Evolutionary conservation across 2,888 invertebrate species (phyloP), one percentile per base, ranked within the genome.

Genomic region (Xylophagus ater): DNA sequence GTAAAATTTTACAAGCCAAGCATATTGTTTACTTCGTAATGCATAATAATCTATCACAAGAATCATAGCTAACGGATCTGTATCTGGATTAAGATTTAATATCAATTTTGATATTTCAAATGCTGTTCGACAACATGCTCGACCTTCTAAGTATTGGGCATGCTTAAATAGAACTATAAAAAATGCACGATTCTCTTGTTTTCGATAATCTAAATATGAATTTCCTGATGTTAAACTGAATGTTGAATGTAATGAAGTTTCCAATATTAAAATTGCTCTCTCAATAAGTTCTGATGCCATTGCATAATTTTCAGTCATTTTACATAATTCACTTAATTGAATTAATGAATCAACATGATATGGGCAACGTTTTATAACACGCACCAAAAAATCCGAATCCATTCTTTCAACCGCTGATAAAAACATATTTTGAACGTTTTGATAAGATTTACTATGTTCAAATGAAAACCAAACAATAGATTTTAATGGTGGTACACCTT

Each of bases 51-150:
- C 90, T 19, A 90, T 70, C 51, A 80, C 70, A 39, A 89, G 67
- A 42, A 84, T 70, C 29, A 78, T 72, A n/a, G 80, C 84, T 39
- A 87, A 54, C 2, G 85, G 86, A 65, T 87, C 87, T 9, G 68
- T 71, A 10, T 77, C 76, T 1, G 83, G 81, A 59, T 85, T 82
- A 34, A 86, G 62, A 10, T 77, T 78, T 39, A 88, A 66, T n/a
- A 90, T 65, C 30, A 89, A 62, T 64, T 90, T 90, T 57, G 83
- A 81, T 49, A 87, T 74, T 62, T 92, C 89, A 48, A 90, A 67
- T n/a, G 89, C 82, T 2, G 90, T 89, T 46, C 87, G 72, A 54
- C 81, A 79, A 60, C 87, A 88, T 4, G 87, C 85, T 46, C 83
- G 70, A 43, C 79, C 78, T 19, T 84, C 82, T 39, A 88, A 73